phyloP scores from a whole-genome alignment of 1,140 invertebrate species.

The Oryzaephilus surinamensis region DNA sequence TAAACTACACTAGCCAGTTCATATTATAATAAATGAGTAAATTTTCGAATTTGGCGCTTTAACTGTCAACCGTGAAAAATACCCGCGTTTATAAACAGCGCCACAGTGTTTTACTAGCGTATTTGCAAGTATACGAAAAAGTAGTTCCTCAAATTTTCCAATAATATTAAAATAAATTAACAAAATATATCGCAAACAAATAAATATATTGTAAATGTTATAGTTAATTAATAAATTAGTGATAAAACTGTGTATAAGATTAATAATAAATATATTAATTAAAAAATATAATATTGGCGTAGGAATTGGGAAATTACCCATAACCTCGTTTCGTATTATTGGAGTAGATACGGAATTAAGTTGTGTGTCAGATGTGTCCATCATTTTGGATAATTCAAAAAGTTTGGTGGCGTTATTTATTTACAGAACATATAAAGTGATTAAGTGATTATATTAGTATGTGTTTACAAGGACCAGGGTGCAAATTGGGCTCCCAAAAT shows the following conservation, averaged over 20 bases:
- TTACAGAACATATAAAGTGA: conserved; percentile 34
- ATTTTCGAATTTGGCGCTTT: conserved; percentile 21
- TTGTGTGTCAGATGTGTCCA: conserved; percentile 52
- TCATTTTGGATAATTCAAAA: conserved; percentile 45
- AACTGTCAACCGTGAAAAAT: conserved; percentile 19
- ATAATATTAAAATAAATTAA: conserved; percentile 3
- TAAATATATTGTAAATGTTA: not conserved
- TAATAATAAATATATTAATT: conserved; percentile 18
- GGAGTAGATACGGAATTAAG: conserved; percentile 53
- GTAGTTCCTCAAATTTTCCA: conserved; percentile 23
- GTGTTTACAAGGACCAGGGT: conserved; percentile 36
- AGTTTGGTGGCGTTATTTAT: conserved; percentile 34
- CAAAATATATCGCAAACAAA: not conserved
- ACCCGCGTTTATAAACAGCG: conserved; percentile 30
- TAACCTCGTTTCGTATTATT: conserved; percentile 58
- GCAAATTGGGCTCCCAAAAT: conserved; percentile 31
- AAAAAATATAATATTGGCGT: conserved; percentile 29
- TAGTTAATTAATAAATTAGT: not conserved
- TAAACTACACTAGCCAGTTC: too few relatives aligned
- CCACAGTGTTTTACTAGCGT: conserved; percentile 19
- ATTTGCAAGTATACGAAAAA: conserved; percentile 27
- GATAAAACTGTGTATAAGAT: not conserved
- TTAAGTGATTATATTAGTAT: conserved; percentile 42
- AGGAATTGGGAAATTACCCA: conserved; percentile 49
- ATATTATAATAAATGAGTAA: too few relatives aligned